Percentiles rank a stretch among this genome's conserved stretches.
Conservation (phyloP, 2,888 invertebrate genomes). For the Amiota communis region DNA sequence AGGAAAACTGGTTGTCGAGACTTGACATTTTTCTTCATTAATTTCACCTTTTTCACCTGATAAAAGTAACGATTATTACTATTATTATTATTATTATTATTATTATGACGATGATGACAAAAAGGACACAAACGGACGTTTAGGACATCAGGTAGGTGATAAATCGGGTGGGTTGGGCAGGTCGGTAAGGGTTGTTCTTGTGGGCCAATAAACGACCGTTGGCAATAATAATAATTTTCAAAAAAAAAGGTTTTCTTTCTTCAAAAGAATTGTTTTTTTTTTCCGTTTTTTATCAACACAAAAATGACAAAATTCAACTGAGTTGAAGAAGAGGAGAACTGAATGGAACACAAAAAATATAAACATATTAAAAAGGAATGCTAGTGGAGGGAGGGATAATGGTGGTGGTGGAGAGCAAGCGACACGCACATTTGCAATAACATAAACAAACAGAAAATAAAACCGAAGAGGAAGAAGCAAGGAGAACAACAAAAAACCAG, state of each 20-base stretch:
- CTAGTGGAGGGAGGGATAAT: neutral
- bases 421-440: constrained; percentile 24
- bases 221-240: neutral
- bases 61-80: constrained; percentile 45
- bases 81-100: constrained; percentile 7
- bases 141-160: neutral
- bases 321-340: neutral
- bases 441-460: neutral
- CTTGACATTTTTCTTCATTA: constrained; percentile 59
- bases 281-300: no score
- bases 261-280: no score
- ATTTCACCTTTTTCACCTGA: constrained; percentile 63
- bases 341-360: neutral
- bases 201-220: neutral
- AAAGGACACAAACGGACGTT: constrained; percentile 37
- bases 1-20: no score
- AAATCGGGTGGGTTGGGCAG: neutral
- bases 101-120: neutral
- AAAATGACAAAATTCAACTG: neutral
- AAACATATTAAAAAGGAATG: neutral
- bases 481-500: neutral
- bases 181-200: neutral
- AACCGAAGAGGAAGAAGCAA: neutral
- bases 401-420: neutral
- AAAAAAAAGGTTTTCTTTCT: neutral